Base-by-base conservation (phyloP, 1,140 invertebrate genomes). In the Eupristina koningsbergeri region DNA sequence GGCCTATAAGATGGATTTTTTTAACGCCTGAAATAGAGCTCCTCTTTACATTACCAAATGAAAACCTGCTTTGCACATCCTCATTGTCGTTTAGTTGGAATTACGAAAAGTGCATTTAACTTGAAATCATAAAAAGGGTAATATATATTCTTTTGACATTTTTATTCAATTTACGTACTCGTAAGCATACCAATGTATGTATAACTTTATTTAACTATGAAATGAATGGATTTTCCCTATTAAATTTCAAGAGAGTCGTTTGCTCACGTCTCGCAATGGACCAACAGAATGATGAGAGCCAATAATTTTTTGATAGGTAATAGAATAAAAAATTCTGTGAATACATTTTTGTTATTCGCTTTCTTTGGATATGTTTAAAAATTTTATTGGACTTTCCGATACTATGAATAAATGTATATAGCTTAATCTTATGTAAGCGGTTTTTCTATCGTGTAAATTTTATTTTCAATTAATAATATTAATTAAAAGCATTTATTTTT, bases 61-160 rank as follows among this genome's bases (percentile, higher is more conserved):
- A 34, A 17, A 80, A 71, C 84, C 86, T 86, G 80, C 41, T 71
- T 80, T 71, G 78, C 78, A n/a, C 77, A 11, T 47, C 29, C 2
- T 58, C 5, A 22, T 26, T 63, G 53, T 45, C 53, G 39, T 50
- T 19, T 22, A 26, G 8, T 22, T 36, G 41, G 36, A 22, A 0
- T n/a, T 5, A 13, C 39, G n/a, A 50, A 77, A 78, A 71, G 84
- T 80, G 69, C 67, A 83, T 80, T 69, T 76, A 81, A 80, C 83
- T 83, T 34, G 29, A 58, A 83, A 69, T 82, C 73, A 76, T 61
- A 61, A 15, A 3, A 58, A 58, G 19, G 26, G 26, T 22, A 22
- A 58, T 53, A 29, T 34, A 50, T 71, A 67, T 39, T 36, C 81
- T 45, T 83, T 73, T 58, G 75, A 77, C 75, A 73, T 58, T 29